These are phyloP conservation scores for Stratiomys singularior DNA, from an alignment of 2,888 invertebrate species.

Conservation along the genomic window DNA sequence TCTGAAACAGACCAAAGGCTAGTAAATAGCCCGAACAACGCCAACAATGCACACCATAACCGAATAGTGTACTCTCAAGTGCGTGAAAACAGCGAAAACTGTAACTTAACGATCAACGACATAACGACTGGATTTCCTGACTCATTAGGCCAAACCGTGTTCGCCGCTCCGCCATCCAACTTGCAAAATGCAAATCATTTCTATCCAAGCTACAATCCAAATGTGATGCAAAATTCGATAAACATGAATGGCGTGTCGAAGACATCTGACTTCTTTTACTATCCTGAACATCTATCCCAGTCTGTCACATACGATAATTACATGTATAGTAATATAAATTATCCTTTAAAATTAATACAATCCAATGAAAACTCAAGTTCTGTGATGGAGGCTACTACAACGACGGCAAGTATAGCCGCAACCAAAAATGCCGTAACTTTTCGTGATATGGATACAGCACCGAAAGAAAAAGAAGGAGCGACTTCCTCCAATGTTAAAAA, in stretches of 20 bases:
- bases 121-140: background rate
- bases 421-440: slow-evolving; percentile 63
- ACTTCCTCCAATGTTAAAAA: slow-evolving; percentile 63
- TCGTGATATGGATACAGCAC: slow-evolving; percentile 65
- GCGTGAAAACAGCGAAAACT: slow-evolving; percentile 12
- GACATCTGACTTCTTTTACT: slow-evolving; percentile 65
- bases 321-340: slow-evolving; percentile 59
- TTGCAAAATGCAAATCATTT: slow-evolving; percentile 40
- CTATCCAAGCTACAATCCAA: slow-evolving; percentile 13
- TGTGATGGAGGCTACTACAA: slow-evolving; percentile 38
- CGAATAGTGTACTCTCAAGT: background rate
- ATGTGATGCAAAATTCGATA: slow-evolving; percentile 36
- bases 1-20: background rate
- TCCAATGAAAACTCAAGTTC: slow-evolving; percentile 33
- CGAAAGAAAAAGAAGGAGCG: slow-evolving; percentile 60
- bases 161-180: background rate
- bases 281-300: slow-evolving; percentile 62
- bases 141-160: background rate
- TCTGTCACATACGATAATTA: slow-evolving; percentile 60
- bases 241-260: slow-evolving; percentile 58
- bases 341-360: slow-evolving; percentile 14
- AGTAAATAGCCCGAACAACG: background rate
- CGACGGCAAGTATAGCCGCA: slow-evolving; percentile 29
- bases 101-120: background rate
- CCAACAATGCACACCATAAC: background rate